Base-by-base conservation (phyloP, 2,888 invertebrate genomes). In the Synanthedon tipuliformis region DNA sequence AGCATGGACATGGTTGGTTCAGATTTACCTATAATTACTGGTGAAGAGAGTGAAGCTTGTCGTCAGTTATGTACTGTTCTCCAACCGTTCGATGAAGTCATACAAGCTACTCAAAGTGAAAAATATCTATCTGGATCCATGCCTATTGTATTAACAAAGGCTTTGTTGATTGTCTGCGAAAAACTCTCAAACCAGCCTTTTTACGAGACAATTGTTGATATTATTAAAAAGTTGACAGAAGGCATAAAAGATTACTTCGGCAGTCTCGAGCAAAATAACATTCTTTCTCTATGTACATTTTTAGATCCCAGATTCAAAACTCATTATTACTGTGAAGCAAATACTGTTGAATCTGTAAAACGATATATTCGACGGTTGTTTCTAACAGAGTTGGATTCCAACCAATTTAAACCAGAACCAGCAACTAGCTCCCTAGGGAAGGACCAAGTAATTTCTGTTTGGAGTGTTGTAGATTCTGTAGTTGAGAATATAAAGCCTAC, bases 101-200 rank as follows among this genome's bases (percentile, higher is more conserved):
- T 10, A 12, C 8, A 7, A 10, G 16, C 16, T 7, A 49, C 13
- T 8, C 13, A 52, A n/a, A 51, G 51, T 8, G 50, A 55, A 55
- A 57, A 59, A n/a, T 64, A 62, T 50, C 55, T 65, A 50, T 61
- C 62, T 3, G 61, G 51, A 3, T 59, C 61, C 40, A 50, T 52
- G 1, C 56, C 60, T 4, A 61, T 62, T 23, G 55, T 59, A 13
- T 58, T 64, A 53, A 62, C 59, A 45, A 53, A 57, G 18, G 58
- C 60, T 41, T 56, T 62, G n/a, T 50, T 40, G 50, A 50, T 49
- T 40, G 50, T 48, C 41, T 48, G 49, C 34, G 18, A 49, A 3
- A 49, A 10, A 10, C 16, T 49, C 8, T 8, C 10, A 49, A 49
- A 5, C 10, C 16, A 18, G 18, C 7, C 4, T 12, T 12, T 12